Evolutionary conservation across 1,140 invertebrate species (phyloP).

Genomic region (Drosophila lacteicornis): DNA sequence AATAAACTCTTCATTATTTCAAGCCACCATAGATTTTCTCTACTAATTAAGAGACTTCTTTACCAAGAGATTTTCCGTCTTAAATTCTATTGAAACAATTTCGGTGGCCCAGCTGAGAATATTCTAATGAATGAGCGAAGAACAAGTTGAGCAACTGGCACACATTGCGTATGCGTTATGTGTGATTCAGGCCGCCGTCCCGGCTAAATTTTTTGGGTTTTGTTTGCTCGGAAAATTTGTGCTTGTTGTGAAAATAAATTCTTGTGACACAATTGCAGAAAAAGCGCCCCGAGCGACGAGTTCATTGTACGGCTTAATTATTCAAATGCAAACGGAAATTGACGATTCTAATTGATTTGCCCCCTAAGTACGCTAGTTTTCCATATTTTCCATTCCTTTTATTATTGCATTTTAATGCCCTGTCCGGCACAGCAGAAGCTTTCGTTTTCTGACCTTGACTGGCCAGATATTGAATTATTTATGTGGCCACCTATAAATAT

Average conservation of each 20-base stretch:
- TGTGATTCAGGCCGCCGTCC: slow-evolving; percentile 27
- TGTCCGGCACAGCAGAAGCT: slow-evolving; percentile 35
- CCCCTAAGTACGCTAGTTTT: background rate
- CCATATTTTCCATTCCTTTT: slow-evolving; percentile 7
- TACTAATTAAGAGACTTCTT: background rate
- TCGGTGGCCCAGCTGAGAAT: background rate
- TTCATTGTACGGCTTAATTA: slow-evolving; percentile 58
- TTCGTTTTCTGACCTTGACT: slow-evolving; percentile 65
- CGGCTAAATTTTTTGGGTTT: slow-evolving; percentile 22
- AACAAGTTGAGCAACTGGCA: slow-evolving; percentile 45
- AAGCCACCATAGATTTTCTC: no score
- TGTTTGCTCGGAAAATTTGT: slow-evolving; percentile 43
- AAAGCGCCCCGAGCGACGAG: slow-evolving; percentile 9
- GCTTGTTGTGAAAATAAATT: slow-evolving; percentile 75
- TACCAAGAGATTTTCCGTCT: background rate
- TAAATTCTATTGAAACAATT: background rate
- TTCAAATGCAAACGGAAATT: slow-evolving; percentile 30
- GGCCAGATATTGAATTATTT: slow-evolving; percentile 69
- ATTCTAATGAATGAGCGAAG: slow-evolving; percentile 31
- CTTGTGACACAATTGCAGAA: slow-evolving; percentile 68
- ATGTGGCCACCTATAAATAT: slow-evolving; percentile 70
- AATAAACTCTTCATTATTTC: background rate
- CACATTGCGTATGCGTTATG: slow-evolving; percentile 70
- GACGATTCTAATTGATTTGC: slow-evolving; percentile 36
- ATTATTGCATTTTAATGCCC: slow-evolving; percentile 60